Evolutionary conservation across 64 coral and sea anemone species (phyloP).

Genomic region (Platygyra sinensis): DNA sequence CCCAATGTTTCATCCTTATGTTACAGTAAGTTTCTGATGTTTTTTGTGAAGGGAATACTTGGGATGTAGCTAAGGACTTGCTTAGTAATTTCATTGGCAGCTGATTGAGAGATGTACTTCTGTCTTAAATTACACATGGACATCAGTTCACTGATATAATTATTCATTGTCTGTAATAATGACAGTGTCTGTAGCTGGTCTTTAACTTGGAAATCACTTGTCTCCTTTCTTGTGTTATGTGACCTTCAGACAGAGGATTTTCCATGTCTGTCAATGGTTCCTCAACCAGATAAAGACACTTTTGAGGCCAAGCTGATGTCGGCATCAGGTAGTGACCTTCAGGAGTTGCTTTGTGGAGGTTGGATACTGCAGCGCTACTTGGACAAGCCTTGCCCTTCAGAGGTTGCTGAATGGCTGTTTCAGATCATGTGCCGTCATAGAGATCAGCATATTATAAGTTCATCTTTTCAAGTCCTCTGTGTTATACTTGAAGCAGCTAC

Average conservation of each 20-base stretch:
- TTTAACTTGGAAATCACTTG: neutral
- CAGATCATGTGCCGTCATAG: conserved; percentile 78
- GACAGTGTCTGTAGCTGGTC: neutral
- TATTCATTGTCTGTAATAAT: too few species aligned
- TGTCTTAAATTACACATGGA: too few species aligned
- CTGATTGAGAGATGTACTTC: too few species aligned
- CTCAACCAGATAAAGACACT: conserved; percentile 5
- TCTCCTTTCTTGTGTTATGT: neutral
- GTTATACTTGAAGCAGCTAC: conserved; percentile 62
- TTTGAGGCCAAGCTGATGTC: conserved; percentile 48
- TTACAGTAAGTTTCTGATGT: conserved; percentile 15
- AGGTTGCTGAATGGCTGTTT: conserved; percentile 82
- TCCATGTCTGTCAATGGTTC: conserved; percentile 21
- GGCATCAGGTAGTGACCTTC: conserved; percentile 41
- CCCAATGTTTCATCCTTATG: conserved; percentile 41
- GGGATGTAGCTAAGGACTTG: too few species aligned
- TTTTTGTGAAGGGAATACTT: neutral
- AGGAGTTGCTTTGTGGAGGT: conserved; percentile 76
- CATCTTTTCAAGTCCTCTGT: conserved; percentile 77
- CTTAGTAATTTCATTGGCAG: too few species aligned
- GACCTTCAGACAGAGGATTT: conserved; percentile 16
- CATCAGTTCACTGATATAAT: too few species aligned
- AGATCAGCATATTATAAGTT: conserved; percentile 58
- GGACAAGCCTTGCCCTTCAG: conserved; percentile 69
- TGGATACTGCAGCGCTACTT: conserved; percentile 85